Percentiles rank a stretch among this genome's conserved stretches.
These are phyloP conservation scores for Aphidius gifuensis DNA, from an alignment of 1,140 invertebrate species.

Conservation along the genomic window DNA sequence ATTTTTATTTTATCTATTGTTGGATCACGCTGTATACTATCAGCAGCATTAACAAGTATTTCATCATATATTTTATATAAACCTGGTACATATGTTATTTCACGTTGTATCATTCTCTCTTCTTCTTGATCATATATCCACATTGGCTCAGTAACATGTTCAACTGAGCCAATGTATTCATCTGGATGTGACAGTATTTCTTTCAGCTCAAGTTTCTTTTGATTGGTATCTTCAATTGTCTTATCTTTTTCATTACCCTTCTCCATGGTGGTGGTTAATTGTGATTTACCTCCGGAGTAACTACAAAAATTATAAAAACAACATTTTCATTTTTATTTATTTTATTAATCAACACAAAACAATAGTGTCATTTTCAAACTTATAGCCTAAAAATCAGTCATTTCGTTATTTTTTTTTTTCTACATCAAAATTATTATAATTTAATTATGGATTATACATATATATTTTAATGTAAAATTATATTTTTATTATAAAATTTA, in stretches of 20 bases:
- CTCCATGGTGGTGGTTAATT: conserved; percentile 36
- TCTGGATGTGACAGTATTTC: conserved; percentile 97
- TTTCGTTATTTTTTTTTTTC: no score
- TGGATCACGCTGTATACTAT: conserved; percentile 96
- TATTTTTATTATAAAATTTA: no score
- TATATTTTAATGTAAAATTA: no score
- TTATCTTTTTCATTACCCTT: conserved; percentile 56
- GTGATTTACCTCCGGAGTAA: no score
- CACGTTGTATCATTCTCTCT: conserved; percentile 77
- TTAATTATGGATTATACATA: no score
- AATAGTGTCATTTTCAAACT: no score
- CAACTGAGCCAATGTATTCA: conserved; percentile 97
- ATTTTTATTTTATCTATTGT: conserved; percentile 96
- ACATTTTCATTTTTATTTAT: no score
- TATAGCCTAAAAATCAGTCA: no score
- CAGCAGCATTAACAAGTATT: conserved; percentile 98
- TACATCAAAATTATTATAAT: no score
- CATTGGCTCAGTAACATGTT: conserved; percentile 84
- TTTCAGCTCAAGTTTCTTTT: conserved; percentile 97
- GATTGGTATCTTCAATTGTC: conserved; percentile 94
- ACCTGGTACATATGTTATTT: conserved; percentile 94
- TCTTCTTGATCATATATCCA: conserved; percentile 87
- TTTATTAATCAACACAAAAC: no score
- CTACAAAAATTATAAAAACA: no score
- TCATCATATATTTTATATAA: conserved; percentile 99